phyloP scores from a whole-genome alignment of 92 coral and sea anemone genomes.

The Muricea muricata region DNA sequence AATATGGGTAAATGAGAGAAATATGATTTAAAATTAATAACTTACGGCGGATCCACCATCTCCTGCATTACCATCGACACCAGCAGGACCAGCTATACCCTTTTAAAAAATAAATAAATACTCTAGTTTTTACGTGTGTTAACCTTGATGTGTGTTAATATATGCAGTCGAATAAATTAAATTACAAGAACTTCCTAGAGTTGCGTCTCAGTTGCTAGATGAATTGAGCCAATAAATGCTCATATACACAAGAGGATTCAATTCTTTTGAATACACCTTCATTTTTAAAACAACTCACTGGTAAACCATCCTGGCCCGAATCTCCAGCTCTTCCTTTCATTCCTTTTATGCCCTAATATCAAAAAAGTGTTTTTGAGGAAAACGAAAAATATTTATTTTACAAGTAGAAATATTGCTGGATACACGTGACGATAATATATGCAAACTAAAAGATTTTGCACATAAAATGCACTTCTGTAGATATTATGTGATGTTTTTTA shows the following conservation, averaged over 20 bases:
- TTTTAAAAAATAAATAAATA: background rate
- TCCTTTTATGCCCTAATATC: background rate
- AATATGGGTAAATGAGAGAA: no score
- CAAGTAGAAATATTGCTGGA: no score
- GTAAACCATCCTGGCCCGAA: background rate
- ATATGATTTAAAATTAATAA: background rate
- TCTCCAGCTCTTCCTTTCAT: constrained; percentile 8
- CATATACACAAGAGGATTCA: no score
- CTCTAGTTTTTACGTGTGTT: background rate
- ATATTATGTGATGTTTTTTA: background rate
- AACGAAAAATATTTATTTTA: background rate
- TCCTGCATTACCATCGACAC: background rate
- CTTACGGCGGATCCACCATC: background rate
- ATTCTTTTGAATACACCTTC: no score
- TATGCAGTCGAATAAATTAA: no score
- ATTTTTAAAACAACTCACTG: background rate
- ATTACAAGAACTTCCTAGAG: no score
- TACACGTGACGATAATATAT: no score
- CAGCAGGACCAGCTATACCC: constrained; percentile 4
- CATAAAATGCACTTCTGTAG: no score
- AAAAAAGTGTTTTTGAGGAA: background rate
- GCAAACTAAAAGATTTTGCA: no score
- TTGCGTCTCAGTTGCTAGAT: no score
- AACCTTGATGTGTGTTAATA: no score
- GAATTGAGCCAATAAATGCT: no score